phyloP scores from a whole-genome alignment of 2,113 vertebrate species.

The Phaethon lepturus region DNA sequence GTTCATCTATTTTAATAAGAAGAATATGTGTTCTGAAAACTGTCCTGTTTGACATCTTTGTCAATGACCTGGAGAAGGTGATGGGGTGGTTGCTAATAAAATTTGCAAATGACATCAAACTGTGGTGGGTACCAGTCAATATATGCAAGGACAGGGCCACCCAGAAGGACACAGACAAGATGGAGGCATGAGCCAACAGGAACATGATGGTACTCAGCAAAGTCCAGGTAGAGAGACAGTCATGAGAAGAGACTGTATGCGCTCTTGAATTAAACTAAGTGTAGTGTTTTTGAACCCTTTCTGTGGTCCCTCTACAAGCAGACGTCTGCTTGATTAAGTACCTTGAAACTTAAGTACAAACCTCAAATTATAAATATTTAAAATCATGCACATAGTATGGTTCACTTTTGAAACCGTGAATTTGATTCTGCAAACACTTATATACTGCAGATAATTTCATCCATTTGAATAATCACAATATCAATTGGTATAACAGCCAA shows the following conservation, averaged over 20 bases:
- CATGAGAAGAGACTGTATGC: neutral
- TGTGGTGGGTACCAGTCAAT: too few relatives aligned
- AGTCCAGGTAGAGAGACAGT: neutral
- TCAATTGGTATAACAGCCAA: neutral
- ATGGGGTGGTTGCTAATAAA: neutral
- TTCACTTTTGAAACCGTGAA: neutral
- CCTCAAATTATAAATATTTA: neutral
- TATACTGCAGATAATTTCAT: neutral
- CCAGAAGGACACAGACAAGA: neutral
- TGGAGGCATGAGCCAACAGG: too few relatives aligned
- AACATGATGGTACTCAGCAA: too few relatives aligned
- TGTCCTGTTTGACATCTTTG: neutral
- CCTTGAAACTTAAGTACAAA: neutral
- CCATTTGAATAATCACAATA: neutral
- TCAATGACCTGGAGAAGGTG: neutral
- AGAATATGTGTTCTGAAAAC: neutral
- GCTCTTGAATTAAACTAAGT: neutral
- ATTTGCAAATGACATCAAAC: neutral
- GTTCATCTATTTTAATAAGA: neutral
- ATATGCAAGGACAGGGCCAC: neutral
- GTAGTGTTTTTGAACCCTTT: neutral
- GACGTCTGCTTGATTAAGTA: neutral
- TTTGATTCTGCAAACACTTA: neutral
- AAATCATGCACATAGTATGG: neutral
- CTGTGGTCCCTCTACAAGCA: neutral